A percentile compares a stretch with the other conserved stretches of the same genome.
Conservation (phyloP, 2,888 invertebrate species). For the Oligia latruncula region DNA sequence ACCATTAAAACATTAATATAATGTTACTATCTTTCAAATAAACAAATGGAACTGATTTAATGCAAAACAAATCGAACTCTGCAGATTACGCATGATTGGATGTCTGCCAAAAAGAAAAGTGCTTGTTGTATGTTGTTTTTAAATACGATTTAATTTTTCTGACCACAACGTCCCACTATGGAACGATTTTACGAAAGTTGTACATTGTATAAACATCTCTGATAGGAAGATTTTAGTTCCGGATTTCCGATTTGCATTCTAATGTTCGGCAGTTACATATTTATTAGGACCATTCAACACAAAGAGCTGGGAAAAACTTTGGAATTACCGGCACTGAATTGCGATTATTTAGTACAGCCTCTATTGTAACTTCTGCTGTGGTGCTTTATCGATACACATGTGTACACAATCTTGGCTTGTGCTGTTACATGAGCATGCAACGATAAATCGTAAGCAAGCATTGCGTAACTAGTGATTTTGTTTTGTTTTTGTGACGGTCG, state of each 20-base stretch:
- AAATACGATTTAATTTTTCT: conserved; percentile 20
- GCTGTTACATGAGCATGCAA: conserved; percentile 62
- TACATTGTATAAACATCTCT: not conserved
- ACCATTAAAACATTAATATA: conserved; percentile 43
- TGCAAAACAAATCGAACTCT: conserved; percentile 27
- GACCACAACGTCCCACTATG: not conserved
- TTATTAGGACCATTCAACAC: not conserved
- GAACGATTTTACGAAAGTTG: not conserved
- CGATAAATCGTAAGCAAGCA: conserved; percentile 61
- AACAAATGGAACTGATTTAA: conserved; percentile 33
- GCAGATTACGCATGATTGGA: conserved; percentile 44
- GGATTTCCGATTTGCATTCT: conserved; percentile 4
- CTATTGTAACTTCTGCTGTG: conserved; percentile 41
- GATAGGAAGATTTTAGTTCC: not conserved
- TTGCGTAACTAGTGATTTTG: conserved; percentile 58
- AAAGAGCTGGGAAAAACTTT: conserved; percentile 3
- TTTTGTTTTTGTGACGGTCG: conserved; percentile 50
- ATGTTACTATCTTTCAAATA: conserved; percentile 24
- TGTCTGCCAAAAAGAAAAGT: conserved; percentile 44
- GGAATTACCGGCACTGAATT: conserved; percentile 1
- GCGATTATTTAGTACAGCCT: conserved; percentile 20
- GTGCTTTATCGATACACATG: conserved; percentile 66
- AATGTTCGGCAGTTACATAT: not conserved
- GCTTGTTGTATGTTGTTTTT: conserved; percentile 40
- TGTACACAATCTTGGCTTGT: conserved; percentile 49